A percentile compares a stretch with the other conserved stretches of the same genome.
These are phyloP conservation scores for Sander vitreus DNA, from an alignment of 2,113 vertebrate genomes.

Conservation along the genomic window DNA sequence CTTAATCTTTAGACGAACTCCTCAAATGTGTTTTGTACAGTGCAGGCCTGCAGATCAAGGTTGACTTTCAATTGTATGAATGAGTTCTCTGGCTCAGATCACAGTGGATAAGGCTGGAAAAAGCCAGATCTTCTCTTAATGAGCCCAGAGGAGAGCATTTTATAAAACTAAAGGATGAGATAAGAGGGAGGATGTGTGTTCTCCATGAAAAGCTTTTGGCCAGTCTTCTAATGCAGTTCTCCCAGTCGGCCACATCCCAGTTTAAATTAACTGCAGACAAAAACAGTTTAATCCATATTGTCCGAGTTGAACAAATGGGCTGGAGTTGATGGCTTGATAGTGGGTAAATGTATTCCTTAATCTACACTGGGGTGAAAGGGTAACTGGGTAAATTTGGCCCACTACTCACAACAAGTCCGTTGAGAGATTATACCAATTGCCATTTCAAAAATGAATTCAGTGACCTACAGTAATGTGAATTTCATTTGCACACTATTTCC, in stretches of 20 bases:
- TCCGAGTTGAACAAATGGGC: slow-evolving; percentile 58
- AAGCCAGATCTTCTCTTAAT: slow-evolving; percentile 49
- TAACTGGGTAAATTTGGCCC: slow-evolving; percentile 80
- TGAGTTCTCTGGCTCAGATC: slow-evolving; percentile 47
- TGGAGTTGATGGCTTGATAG: slow-evolving; percentile 62
- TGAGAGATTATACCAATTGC: slow-evolving; percentile 89
- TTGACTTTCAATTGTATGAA: slow-evolving; percentile 39
- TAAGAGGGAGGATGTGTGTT: slow-evolving; percentile 40
- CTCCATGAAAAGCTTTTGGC: slow-evolving; percentile 35
- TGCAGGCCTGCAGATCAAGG: slow-evolving; percentile 46
- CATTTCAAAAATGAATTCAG: slow-evolving; percentile 95
- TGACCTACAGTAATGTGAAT: slow-evolving; percentile 93
- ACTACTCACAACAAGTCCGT: slow-evolving; percentile 85
- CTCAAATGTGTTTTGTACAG: slow-evolving; percentile 17
- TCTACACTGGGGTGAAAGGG: slow-evolving; percentile 83
- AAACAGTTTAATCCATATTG: slow-evolving; percentile 44
- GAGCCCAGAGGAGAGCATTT: slow-evolving; percentile 45
- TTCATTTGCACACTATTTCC: slow-evolving; percentile 88
- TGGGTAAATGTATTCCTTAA: slow-evolving; percentile 82
- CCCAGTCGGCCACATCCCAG: slow-evolving; percentile 25
- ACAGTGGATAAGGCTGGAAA: slow-evolving; percentile 32
- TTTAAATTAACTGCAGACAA: slow-evolving; percentile 56
- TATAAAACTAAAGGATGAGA: slow-evolving; percentile 41
- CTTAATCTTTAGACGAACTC: slow-evolving; percentile 13
- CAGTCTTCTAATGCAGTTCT: slow-evolving; percentile 35